phyloP scores from a whole-genome alignment of 2,113 vertebrate genomes.

The Uria aalge region DNA sequence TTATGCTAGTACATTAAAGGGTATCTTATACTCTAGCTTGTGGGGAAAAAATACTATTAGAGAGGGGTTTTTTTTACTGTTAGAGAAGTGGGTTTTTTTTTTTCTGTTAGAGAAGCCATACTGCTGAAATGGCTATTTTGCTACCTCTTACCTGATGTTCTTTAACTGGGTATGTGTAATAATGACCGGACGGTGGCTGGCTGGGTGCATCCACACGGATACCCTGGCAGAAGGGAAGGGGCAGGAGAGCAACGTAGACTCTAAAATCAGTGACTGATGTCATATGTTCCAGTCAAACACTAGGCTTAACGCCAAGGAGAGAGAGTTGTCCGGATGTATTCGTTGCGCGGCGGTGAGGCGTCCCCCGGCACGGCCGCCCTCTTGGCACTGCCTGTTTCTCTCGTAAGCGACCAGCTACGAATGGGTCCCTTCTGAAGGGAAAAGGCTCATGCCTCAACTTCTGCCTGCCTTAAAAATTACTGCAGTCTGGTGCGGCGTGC shows the following conservation, averaged over 20 bases:
- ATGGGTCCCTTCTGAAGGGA: neutral
- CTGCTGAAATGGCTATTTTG: neutral
- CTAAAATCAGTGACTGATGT: slow-evolving; percentile 12
- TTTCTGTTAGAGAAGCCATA: no score
- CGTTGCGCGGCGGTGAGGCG: neutral
- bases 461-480: neutral
- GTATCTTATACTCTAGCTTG: neutral
- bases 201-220: neutral
- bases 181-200: neutral
- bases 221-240: neutral
- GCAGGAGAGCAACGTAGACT: neutral
- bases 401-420: rapidly evolving
- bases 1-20: neutral
- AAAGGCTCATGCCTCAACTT: neutral
- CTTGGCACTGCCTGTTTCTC: neutral
- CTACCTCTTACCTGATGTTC: neutral
- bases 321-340: neutral
- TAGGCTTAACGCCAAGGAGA: neutral
- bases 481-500: rapidly evolving
- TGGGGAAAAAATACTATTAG: neutral
- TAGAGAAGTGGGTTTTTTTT: neutral
- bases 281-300: neutral
- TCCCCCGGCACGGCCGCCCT: neutral
- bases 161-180: neutral
- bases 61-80: neutral